Evolutionary conservation across 2,113 vertebrate species (phyloP).

Genomic region (Pipa parva): DNA sequence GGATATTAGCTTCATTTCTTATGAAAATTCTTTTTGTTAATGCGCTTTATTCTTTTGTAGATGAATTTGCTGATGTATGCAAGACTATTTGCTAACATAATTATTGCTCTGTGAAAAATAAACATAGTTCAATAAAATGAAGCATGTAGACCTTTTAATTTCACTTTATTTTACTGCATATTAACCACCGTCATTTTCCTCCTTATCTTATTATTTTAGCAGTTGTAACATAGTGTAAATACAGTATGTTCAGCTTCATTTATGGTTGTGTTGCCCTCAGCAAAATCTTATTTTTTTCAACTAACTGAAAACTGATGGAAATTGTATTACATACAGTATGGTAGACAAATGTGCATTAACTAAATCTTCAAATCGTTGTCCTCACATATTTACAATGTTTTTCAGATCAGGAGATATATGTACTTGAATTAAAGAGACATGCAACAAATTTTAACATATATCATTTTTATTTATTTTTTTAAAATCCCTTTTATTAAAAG

Average conservation of each 20-base stretch:
- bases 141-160: not conserved
- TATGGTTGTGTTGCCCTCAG: not conserved
- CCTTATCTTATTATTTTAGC: not conserved
- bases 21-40: too few relatives aligned
- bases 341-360: not conserved
- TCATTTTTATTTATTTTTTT: not conserved
- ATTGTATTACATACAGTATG: not conserved
- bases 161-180: not conserved
- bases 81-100: too few relatives aligned
- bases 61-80: too few relatives aligned
- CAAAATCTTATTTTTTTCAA: not conserved
- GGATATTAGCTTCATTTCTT: too few relatives aligned
- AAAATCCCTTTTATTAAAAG: not conserved
- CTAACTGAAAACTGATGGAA: not conserved
- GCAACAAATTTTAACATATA: not conserved
- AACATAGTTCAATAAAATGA: too few relatives aligned
- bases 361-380: not conserved
- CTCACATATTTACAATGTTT: not conserved
- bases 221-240: not conserved
- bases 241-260: not conserved
- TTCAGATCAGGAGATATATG: not conserved
- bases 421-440: not conserved
- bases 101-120: too few relatives aligned
- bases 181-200: not conserved
- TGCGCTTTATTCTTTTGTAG: too few relatives aligned